Conservation (phyloP, 1,140 invertebrate species). For the Drosophila sulfurigaster region DNA sequence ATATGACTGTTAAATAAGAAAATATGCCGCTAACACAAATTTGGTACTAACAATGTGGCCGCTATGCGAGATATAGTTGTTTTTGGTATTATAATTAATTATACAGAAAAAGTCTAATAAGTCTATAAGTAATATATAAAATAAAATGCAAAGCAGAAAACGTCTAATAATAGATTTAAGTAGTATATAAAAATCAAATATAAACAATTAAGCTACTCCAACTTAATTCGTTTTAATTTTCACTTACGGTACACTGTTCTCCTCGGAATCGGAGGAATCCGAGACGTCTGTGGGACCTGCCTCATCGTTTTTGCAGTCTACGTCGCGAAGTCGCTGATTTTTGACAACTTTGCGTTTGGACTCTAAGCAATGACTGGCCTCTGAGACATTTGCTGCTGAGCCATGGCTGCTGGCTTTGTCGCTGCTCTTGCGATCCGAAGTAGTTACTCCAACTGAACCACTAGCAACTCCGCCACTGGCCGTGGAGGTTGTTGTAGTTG, state of each 20-base stretch:
- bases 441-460: no score
- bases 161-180: no score
- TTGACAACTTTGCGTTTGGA: constrained; percentile 72
- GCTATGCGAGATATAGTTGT: no score
- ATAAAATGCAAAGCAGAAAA: no score
- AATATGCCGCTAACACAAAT: no score
- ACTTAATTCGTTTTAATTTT: not conserved
- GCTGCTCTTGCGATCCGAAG: constrained; percentile 3
- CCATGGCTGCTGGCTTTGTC: constrained; percentile 21
- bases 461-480: not conserved
- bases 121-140: no score
- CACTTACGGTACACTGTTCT: constrained; percentile 86
- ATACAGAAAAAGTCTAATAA: no score
- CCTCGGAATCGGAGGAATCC: constrained; percentile 93
- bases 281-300: constrained; percentile 90
- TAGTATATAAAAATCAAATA: not conserved
- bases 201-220: no score
- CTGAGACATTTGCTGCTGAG: constrained; percentile 13
- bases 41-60: no score
- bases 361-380: constrained; percentile 38
- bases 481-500: constrained; percentile 18
- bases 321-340: constrained; percentile 70
- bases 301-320: constrained; percentile 63
- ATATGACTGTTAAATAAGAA: no score
- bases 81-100: no score